Base-by-base conservation (phyloP, 2,888 invertebrate genomes). In the Rhingia campestris region DNA sequence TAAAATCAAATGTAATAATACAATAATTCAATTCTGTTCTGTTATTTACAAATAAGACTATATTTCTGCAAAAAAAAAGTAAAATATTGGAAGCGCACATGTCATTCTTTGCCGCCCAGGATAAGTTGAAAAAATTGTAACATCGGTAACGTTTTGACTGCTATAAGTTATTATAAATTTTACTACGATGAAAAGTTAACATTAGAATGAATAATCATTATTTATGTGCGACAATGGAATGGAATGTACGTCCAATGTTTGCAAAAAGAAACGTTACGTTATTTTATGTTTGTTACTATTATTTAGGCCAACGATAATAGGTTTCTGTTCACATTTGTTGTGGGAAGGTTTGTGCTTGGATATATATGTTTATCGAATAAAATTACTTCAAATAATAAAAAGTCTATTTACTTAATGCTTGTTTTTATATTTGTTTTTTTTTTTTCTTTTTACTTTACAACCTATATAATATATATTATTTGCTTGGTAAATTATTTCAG, bases 341-440 rank as follows among this genome's bases (percentile, higher is more conserved):
- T 22, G 22, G 22, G 22, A 64, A 35, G 49, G 39, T 74, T 69
- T 72, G 66, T 76, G 76, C 72, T 76, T 66, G 35, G 56, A 59
- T 72, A 70, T 66, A 59, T 51, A 49, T 35, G 47, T 59, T 39
- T 69, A 53, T 82, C 30, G 59, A 76, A 76, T 54, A 70, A 41
- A 43, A 79, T 79, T 72, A 77, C 72, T 77, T 73, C n/a, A 73
- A 66, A 72, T 63, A 53, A 61, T 81, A 59, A 61, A 76, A 81
- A 76, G 51, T 76, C 22, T 22, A 22, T 22, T 22, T 22, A 22
- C 22, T 22, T 22, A 22, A 22, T 22, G 22, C 22, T 2, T 66
- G 63, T 64, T 30, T 69, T 54, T 33, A 6, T 59, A 7, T 54
- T 14, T 61, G 41, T 61, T n/a, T n/a, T n/a, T n/a, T n/a, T n/a